Percentiles rank a stretch among this genome's conserved stretches.
Evolutionary conservation across 2,888 invertebrate genomes (phyloP).

Genomic region (Peribatodes rhomboidaria): DNA sequence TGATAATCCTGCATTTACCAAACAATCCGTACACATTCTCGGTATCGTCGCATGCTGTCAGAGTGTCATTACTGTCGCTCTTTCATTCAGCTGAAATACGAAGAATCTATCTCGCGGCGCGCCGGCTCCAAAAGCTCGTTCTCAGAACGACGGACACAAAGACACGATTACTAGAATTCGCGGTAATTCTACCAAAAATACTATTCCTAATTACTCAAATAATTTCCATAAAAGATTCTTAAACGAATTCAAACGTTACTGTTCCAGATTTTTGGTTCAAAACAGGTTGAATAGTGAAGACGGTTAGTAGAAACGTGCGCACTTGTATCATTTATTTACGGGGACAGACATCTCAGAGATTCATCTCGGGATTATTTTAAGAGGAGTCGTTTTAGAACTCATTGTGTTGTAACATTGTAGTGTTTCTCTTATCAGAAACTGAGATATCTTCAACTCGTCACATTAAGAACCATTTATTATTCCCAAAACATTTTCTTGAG

Average conservation of each 20-base stretch:
- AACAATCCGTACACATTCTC: not conserved
- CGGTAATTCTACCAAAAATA: conserved; percentile 30
- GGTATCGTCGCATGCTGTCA: not conserved
- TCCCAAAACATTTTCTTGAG: not conserved
- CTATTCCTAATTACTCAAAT: conserved; percentile 28
- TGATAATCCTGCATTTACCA: no score
- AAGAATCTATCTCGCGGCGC: not conserved
- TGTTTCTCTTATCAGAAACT: not conserved
- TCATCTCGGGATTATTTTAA: conserved; percentile 38
- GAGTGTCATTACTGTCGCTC: not conserved
- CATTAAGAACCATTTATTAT: not conserved
- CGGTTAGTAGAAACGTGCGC: conserved; percentile 23
- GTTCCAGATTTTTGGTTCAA: not conserved
- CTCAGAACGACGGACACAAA: conserved; percentile 26
- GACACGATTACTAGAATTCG: conserved; percentile 29
- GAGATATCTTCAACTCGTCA: not conserved
- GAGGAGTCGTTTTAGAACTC: conserved; percentile 21
- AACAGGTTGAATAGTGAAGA: not conserved
- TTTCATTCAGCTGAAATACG: not conserved
- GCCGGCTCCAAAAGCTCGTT: conserved; percentile 11
- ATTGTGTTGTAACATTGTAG: conserved; percentile 16
- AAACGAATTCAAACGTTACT: conserved; percentile 14
- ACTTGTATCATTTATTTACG: conserved; percentile 40
- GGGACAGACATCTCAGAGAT: conserved; percentile 24
- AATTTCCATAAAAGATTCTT: not conserved